Base-by-base conservation (phyloP, 92 coral and sea anemone genomes). In the Palythoa grandiflora region DNA sequence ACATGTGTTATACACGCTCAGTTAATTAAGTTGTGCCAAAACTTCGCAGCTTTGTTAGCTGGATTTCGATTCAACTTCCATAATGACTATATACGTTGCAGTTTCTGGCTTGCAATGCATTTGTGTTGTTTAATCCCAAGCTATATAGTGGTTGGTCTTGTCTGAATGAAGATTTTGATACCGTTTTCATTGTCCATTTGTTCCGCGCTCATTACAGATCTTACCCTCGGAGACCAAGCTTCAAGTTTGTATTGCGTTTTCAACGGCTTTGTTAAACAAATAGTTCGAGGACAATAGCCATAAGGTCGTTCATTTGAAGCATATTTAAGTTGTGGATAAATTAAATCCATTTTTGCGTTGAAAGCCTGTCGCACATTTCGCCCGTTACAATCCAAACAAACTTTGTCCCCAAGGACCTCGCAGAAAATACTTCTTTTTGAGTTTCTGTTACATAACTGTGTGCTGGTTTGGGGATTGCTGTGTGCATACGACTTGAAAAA, bases 201-300 rank as follows among this genome's bases (percentile, higher is more conserved):
- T 78, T 78, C 68, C 71, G 68, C 83, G 35, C 71, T 57, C 9
- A 54, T 36, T 80, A 48, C 88, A 71, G 73, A 44, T 61, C 73
- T 87, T 14, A 36, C 85, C 36, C 75, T 57, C 37, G 65, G 3
- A 38, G 21, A 81, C n/a, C 2, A 10, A 12, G 7, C 57, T 21
- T 17, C 38, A 38, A 37, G 68, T 19, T 78, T 36, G 15, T 79
- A 47, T 84, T 80, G 87, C 3, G 65, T 52, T 35, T 93, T 92
- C 12, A 94, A 71, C 12, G 97, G 97, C 71, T 94, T 94, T 51
- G 97, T 94, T 19, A 94, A 78, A 21, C 97, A 88, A 19, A 89
- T 80, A 38, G 91, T 86, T 73, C 95, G 88, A 7, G 97, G 97
- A 38, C 95, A 94, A 84, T 93, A 94, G 0, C 97, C 97, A 59